phyloP scores from a whole-genome alignment of 2,113 vertebrate species.

The Rallus limicola region DNA sequence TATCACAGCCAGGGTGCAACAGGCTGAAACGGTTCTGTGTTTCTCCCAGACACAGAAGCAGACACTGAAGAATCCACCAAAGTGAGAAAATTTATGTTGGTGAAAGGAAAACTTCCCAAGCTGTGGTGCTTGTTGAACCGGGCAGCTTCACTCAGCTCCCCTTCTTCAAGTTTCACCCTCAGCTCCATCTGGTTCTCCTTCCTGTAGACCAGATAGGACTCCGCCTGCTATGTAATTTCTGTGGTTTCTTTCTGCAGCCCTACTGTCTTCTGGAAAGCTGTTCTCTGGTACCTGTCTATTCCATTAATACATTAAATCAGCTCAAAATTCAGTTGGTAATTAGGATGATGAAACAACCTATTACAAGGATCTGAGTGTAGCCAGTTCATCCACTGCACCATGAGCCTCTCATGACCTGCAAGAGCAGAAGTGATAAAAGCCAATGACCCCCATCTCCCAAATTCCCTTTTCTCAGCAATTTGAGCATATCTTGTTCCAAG shows the following conservation, averaged over 20 bases:
- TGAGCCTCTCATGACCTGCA: not conserved
- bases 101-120: not conserved
- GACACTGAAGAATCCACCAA: not conserved
- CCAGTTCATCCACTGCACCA: not conserved
- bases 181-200: not conserved
- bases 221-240: not conserved
- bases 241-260: not conserved
- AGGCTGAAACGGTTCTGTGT: accelerated
- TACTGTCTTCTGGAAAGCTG: not conserved
- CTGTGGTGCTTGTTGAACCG: not conserved
- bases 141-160: not conserved
- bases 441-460: not conserved
- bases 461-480: not conserved
- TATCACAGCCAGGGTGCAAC: not conserved
- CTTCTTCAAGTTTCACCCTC: not conserved
- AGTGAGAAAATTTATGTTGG: not conserved
- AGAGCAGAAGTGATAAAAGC: not conserved
- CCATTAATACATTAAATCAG: not conserved
- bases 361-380: not conserved
- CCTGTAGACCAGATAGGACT: not conserved
- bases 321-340: not conserved
- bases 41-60: not conserved
- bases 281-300: not conserved
- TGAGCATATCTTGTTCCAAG: not conserved
- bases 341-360: not conserved